These are phyloP conservation scores for Crenichthys baileyi DNA, from an alignment of 2,797 vertebrate genomes.

Conservation along the genomic window DNA sequence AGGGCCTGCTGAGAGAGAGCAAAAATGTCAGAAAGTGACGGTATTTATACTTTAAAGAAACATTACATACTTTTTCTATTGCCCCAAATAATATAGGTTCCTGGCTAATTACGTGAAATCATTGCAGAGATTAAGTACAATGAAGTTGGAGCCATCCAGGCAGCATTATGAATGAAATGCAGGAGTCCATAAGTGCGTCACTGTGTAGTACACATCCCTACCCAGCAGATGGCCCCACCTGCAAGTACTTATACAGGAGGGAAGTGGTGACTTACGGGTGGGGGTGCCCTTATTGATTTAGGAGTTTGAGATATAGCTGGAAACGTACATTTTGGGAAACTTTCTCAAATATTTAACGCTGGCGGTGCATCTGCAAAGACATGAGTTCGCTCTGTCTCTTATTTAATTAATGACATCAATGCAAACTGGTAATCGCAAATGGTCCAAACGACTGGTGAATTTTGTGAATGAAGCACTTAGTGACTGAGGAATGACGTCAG, in stretches of 20 bases:
- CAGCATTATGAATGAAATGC: conserved; percentile 66
- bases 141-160: conserved; percentile 42
- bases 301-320: conserved; percentile 66
- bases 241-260: conserved; percentile 57
- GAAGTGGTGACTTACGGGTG: conserved; percentile 11
- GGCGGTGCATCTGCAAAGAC: conserved; percentile 63
- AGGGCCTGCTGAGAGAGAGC: conserved; percentile 2
- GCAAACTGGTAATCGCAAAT: conserved; percentile 77
- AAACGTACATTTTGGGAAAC: conserved; percentile 69
- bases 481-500: conserved; percentile 84
- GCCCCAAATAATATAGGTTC: conserved; percentile 18
- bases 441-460: conserved; percentile 74
- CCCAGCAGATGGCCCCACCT: conserved; percentile 85
- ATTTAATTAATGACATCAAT: conserved; percentile 83
- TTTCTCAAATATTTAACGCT: conserved; percentile 69
- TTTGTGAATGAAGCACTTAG: conserved; percentile 85
- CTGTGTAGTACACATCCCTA: conserved; percentile 76
- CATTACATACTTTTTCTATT: not conserved
- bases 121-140: conserved; percentile 2
- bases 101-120: conserved; percentile 21
- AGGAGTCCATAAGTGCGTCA: conserved; percentile 51
- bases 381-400: conserved; percentile 62
- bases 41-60: not conserved
- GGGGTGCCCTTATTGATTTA: conserved; percentile 55
- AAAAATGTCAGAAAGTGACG: not conserved